These are phyloP conservation scores for Drosophila seguyi DNA, from an alignment of 1,140 invertebrate genomes.

Conservation along the genomic window DNA sequence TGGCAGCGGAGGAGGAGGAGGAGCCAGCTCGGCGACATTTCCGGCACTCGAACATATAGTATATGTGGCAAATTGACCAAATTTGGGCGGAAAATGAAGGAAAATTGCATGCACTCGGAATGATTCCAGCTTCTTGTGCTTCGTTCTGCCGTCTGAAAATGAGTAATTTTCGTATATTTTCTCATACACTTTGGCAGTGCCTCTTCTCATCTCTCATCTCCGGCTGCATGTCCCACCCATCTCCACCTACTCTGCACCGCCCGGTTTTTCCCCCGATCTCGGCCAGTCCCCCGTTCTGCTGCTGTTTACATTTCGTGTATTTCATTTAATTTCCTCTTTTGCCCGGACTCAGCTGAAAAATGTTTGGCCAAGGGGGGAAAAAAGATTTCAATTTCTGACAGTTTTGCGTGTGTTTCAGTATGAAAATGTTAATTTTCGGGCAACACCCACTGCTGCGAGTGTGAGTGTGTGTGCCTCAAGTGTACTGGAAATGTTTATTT, in stretches of 20 bases:
- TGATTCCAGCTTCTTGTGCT: background rate
- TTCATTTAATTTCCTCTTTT: constrained; percentile 77
- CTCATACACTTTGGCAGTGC: constrained; percentile 14
- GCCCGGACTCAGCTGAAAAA: constrained; percentile 35
- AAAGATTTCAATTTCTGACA: constrained; percentile 74
- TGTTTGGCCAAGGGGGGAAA: constrained; percentile 23
- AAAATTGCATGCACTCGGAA: constrained; percentile 33
- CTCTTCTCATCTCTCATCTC: constrained; percentile 40
- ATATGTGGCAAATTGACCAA: constrained; percentile 21
- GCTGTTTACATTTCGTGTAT: constrained; percentile 73
- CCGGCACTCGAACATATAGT: background rate
- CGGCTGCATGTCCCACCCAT: constrained; percentile 24
- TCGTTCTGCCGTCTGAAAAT: constrained; percentile 20
- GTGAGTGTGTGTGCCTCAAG: constrained; percentile 24
- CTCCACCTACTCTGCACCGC: constrained; percentile 6
- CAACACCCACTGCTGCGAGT: constrained; percentile 35
- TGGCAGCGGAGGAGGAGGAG: background rate
- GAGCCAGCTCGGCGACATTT: constrained; percentile 2
- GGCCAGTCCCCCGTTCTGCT: constrained; percentile 4
- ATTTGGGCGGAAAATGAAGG: constrained; percentile 27
- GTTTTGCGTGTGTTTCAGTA: constrained; percentile 66
- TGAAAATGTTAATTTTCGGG: constrained; percentile 67
- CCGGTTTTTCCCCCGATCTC: constrained; percentile 16
- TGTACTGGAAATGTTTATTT: constrained; percentile 76
- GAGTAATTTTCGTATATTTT: constrained; percentile 56